These are phyloP conservation scores for Eunapius fragilis DNA, from an alignment of 37 sponge, comb jelly and placozoan genomes.

Conservation along the genomic window DNA sequence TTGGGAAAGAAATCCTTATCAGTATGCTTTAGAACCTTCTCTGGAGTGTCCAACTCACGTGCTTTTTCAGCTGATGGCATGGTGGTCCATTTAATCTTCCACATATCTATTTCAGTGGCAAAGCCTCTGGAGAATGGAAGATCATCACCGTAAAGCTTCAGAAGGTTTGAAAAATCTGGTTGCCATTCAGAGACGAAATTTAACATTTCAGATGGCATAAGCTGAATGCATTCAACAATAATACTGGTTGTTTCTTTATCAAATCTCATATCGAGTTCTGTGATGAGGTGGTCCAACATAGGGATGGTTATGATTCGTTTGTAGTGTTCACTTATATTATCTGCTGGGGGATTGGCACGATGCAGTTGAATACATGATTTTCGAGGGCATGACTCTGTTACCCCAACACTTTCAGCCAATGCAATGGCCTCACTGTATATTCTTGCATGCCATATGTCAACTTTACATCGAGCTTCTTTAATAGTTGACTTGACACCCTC, in stretches of 20 bases:
- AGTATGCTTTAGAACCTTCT: constrained; percentile 32
- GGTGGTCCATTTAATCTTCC: constrained; percentile 38
- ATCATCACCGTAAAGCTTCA: constrained; percentile 43
- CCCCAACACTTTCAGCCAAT: constrained; percentile 13
- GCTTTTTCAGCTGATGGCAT: constrained; percentile 14
- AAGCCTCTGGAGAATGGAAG: constrained; percentile 38
- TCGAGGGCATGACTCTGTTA: constrained; percentile 32
- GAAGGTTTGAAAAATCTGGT: constrained; percentile 3
- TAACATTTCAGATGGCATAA: constrained; percentile 29
- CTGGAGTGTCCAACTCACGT: constrained; percentile 18
- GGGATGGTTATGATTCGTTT: constrained; percentile 45
- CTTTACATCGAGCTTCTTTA: constrained; percentile 16
- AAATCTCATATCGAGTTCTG: constrained; percentile 45
- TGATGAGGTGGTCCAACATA: constrained; percentile 33
- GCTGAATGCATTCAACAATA: constrained; percentile 42
- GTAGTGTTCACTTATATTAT: constrained; percentile 18
- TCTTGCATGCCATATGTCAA: constrained; percentile 30
- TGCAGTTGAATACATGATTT: constrained; percentile 35
- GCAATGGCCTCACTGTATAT: constrained; percentile 26
- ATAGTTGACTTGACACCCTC: constrained; percentile 35
- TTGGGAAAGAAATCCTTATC: constrained; percentile 55
- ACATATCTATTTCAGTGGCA: constrained; percentile 42
- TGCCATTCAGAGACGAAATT: background rate
- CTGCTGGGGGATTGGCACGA: constrained; percentile 32
- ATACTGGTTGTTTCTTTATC: constrained; percentile 12